These are phyloP conservation scores for Lineus longissimus DNA, from an alignment of 1,140 invertebrate species.

Conservation along the genomic window DNA sequence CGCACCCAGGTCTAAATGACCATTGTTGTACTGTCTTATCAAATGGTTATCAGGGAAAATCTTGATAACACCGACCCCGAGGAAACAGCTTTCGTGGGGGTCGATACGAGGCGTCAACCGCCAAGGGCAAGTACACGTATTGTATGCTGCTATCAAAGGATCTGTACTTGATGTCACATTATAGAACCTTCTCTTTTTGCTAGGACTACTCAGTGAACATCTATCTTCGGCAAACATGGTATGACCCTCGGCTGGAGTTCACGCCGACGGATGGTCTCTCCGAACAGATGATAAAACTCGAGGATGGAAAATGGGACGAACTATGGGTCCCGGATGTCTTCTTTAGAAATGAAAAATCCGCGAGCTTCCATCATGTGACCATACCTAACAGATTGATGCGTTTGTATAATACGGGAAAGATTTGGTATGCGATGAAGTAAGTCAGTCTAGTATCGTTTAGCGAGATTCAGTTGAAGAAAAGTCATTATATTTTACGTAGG, in stretches of 20 bases:
- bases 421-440: constrained; percentile 40
- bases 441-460: constrained; percentile 11
- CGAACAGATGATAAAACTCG: constrained; percentile 72
- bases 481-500: too few species aligned
- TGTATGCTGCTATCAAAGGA: background rate
- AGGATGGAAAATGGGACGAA: constrained; percentile 73
- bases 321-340: constrained; percentile 84
- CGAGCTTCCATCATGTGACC: constrained; percentile 50
- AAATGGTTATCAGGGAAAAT: too few species aligned
- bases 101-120: too few species aligned
- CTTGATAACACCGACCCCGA: too few species aligned
- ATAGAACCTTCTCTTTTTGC: background rate
- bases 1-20: too few species aligned
- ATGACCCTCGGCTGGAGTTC: constrained; percentile 69
- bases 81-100: too few species aligned
- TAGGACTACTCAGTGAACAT: constrained; percentile 68
- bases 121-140: background rate
- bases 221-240: constrained; percentile 78
- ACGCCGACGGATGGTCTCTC: constrained; percentile 72
- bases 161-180: background rate
- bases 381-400: constrained; percentile 53
- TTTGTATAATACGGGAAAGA: constrained; percentile 29
- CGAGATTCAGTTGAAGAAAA: too few species aligned
- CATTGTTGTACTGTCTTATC: too few species aligned
- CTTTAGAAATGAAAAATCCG: constrained; percentile 68